phyloP scores from a whole-genome alignment of 2,888 invertebrate genomes.

The Conomelus anceps region DNA sequence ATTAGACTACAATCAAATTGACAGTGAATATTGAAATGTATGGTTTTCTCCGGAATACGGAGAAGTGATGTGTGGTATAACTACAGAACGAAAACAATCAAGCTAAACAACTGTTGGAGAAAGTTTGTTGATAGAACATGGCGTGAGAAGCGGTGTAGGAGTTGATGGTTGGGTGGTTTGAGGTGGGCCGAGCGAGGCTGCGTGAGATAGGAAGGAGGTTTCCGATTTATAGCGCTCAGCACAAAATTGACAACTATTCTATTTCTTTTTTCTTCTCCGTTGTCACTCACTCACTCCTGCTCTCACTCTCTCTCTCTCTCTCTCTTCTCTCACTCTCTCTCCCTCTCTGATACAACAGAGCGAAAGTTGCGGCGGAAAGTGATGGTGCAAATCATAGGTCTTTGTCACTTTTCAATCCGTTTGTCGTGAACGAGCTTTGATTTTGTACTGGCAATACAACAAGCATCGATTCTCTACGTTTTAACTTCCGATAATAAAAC shows the following conservation, averaged over 20 bases:
- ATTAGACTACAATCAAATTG: no score
- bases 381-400: neutral
- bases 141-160: neutral
- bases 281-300: neutral
- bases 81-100: neutral
- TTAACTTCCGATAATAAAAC: neutral
- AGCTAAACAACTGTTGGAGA: neutral
- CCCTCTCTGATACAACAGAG: neutral
- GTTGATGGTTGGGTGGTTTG: neutral
- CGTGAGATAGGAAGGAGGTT: neutral
- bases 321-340: no score
- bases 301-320: neutral
- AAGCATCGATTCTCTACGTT: neutral
- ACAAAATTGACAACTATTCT: neutral
- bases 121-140: neutral
- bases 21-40: neutral
- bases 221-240: neutral
- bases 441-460: neutral
- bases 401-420: neutral
- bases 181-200: neutral
- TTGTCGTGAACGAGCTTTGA: neutral
- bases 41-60: neutral
- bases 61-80: neutral
- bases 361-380: neutral
- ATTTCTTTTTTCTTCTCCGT: neutral